phyloP scores from a whole-genome alignment of 2,888 invertebrate genomes.

The Athripsodes cinereus region DNA sequence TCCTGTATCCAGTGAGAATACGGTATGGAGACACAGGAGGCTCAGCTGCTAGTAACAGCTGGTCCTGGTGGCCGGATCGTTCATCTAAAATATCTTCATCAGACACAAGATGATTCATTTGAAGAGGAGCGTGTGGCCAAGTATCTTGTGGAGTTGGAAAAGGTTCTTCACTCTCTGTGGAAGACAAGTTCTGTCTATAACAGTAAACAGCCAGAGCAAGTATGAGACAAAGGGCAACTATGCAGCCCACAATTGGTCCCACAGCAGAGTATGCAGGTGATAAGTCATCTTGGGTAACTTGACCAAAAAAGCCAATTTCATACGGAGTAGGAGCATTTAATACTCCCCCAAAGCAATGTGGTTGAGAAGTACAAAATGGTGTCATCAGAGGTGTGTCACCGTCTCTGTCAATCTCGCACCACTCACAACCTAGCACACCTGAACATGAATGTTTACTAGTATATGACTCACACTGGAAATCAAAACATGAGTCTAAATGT shows the following conservation, averaged over 20 bases:
- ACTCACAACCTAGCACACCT: constrained; percentile 81
- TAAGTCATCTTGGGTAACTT: constrained; percentile 43
- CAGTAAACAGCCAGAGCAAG: constrained; percentile 81
- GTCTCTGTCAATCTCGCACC: constrained; percentile 80
- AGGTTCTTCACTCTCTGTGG: constrained; percentile 47
- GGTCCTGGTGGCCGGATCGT: constrained; percentile 58
- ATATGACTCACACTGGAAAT: constrained; percentile 62
- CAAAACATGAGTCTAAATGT: constrained; percentile 58
- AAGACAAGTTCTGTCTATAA: constrained; percentile 61
- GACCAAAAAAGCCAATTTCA: constrained; percentile 59
- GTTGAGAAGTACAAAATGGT: constrained; percentile 76
- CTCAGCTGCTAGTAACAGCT: constrained; percentile 53
- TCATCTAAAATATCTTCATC: constrained; percentile 61
- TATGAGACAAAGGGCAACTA: constrained; percentile 73
- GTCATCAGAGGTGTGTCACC: constrained; percentile 59
- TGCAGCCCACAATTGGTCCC: constrained; percentile 81
- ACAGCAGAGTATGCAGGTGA: constrained; percentile 63
- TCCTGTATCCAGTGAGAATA: constrained; percentile 72
- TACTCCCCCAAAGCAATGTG: constrained; percentile 81
- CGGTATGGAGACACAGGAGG: constrained; percentile 82
- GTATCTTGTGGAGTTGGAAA: constrained; percentile 42
- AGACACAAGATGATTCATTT: constrained; percentile 67
- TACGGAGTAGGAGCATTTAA: constrained; percentile 79
- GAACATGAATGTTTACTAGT: constrained; percentile 58
- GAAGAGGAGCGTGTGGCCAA: constrained; percentile 54